A percentile compares a stretch with the other conserved stretches of the same genome.
Evolutionary conservation across 2,113 vertebrate species (phyloP).

Genomic region (Phycodurus eques): DNA sequence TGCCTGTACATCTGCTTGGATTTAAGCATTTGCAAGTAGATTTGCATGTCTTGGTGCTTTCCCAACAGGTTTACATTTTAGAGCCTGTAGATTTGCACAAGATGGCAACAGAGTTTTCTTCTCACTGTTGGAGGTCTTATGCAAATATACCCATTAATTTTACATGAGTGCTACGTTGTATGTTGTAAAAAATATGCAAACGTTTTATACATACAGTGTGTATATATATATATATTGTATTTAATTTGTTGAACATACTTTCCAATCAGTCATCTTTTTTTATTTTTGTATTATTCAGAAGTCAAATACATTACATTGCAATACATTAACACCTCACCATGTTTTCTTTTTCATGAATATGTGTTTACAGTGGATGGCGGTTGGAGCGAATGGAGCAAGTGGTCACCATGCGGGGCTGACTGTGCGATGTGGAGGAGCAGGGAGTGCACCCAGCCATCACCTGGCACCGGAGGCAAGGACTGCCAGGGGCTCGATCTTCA

Average conservation of each 20-base stretch:
- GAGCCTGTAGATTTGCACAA: constrained; percentile 43
- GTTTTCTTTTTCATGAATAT: neutral
- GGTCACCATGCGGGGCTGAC: constrained; percentile 89
- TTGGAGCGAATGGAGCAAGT: constrained; percentile 96
- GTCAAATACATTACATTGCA: neutral
- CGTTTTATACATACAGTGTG: no score
- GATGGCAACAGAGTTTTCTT: constrained; percentile 40
- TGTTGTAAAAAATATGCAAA: constrained; percentile 4
- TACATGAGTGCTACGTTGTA: constrained; percentile 12
- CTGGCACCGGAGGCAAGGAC: constrained; percentile 89
- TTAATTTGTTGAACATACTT: constrained; percentile 24
- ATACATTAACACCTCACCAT: constrained; percentile 1
- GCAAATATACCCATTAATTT: constrained; percentile 33
- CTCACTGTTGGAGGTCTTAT: constrained; percentile 35
- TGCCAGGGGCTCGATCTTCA: constrained; percentile 88
- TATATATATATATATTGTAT: neutral
- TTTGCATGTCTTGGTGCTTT: constrained; percentile 66
- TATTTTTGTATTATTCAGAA: neutral
- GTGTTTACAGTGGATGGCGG: constrained; percentile 85
- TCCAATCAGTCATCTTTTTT: constrained; percentile 23
- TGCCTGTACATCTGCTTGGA: constrained; percentile 44
- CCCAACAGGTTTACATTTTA: constrained; percentile 47
- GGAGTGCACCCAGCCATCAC: constrained; percentile 89
- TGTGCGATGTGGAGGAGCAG: constrained; percentile 95
- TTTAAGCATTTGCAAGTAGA: constrained; percentile 50